These are phyloP conservation scores for Momotus momota DNA, from an alignment of 2,797 vertebrate genomes.

Conservation along the genomic window DNA sequence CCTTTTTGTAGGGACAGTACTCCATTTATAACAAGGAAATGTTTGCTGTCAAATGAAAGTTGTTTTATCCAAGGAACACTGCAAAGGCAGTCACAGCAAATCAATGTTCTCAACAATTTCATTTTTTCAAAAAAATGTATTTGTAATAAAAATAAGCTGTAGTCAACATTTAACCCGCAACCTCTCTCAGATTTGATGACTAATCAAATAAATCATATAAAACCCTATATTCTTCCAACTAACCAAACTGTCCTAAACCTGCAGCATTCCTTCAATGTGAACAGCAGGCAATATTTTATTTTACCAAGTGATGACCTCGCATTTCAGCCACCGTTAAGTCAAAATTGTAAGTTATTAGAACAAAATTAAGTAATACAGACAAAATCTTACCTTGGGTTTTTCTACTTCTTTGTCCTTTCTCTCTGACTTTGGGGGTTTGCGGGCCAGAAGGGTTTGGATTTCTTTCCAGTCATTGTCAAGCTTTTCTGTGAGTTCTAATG, in stretches of 20 bases:
- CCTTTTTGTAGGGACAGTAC: neutral
- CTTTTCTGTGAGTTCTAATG: conserved; percentile 93
- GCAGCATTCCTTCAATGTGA: neutral
- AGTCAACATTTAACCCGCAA: neutral
- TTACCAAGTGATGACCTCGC: neutral
- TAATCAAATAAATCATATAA: neutral
- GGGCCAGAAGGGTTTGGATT: conserved; percentile 88
- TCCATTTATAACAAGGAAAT: neutral
- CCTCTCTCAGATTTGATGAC: neutral
- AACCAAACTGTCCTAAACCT: neutral
- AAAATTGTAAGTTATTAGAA: neutral
- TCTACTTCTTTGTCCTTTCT: conserved; percentile 70
- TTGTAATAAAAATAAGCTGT: neutral
- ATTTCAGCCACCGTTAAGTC: neutral
- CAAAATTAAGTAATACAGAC: neutral
- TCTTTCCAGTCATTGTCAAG: conserved; percentile 94
- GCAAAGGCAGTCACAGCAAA: neutral
- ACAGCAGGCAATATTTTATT: neutral
- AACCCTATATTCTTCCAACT: neutral
- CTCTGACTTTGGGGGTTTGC: conserved; percentile 81
- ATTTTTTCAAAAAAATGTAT: neutral
- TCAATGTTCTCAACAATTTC: neutral
- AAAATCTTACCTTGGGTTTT: conserved; percentile 84
- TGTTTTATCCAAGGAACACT: neutral
- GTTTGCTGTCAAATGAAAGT: neutral